Evolutionary conservation across 2,888 invertebrate genomes (phyloP), one percentile per base, ranked within the genome.

Genomic region (Azorinus chamasolen): DNA sequence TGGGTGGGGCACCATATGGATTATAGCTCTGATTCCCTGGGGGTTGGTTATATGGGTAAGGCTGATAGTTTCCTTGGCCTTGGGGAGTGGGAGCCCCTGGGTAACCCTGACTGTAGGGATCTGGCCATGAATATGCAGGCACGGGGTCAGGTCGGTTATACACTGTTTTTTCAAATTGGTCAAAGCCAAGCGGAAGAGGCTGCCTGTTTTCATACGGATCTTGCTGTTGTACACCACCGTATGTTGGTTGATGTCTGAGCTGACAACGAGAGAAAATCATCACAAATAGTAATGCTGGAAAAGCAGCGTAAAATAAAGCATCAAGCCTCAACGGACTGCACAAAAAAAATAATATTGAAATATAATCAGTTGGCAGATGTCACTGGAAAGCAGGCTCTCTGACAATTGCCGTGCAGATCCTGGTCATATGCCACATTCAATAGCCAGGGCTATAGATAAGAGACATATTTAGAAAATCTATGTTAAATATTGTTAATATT

Each of bases 111-210:
- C 48, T 43, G 20, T 46, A 41, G 51, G 58, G 70, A 54, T 73
- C 62, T 16, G 57, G 57, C 1, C 24, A 24, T n/a, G 73, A 65
- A 22, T 51, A 22, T 10, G 43, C 57, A 46, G 63, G 53, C 4
- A 6, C 4, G 32, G 32, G 32, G 10, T 32, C 32, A 27, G 69
- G 59, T n/a, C 66, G 32, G 37, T 59, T 72, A 27, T 63, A 50
- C 41, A 75, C 75, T 46, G 59, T 14, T 78, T 78, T 78, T 20
- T 53, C 37, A 39, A 81, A 75, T 22, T 68, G 65, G 54, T 81
- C 78, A 78, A 81, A 81, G 18, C 81, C 81, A 20, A 81, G 24
- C n/a, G 77, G 64, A 24, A 72, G 81, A 8, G 78, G 78, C 12
- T 71, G 69, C 27, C 55, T 58, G 25, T 72, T 70, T 5, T 62